Evolutionary conservation across 2,113 vertebrate genomes (phyloP).

Genomic region (Siniperca chuatsi): DNA sequence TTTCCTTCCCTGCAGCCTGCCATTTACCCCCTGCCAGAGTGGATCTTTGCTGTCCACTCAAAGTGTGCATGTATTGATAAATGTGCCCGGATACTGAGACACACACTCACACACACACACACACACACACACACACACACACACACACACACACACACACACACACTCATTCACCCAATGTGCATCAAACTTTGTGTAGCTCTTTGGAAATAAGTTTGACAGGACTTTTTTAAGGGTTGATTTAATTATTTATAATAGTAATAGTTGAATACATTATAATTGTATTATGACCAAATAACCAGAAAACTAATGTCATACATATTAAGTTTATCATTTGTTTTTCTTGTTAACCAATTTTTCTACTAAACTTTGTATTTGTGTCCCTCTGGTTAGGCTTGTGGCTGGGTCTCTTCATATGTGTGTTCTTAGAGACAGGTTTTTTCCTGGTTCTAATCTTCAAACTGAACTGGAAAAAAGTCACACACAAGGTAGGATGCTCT

Average conservation of each 20-base stretch:
- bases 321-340: neutral
- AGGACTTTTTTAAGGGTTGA: neutral
- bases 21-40: conserved; percentile 43
- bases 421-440: conserved; percentile 80
- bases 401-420: conserved; percentile 86
- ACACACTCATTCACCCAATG: neutral
- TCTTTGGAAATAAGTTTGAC: neutral
- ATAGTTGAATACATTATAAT: neutral
- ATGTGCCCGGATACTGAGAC: neutral
- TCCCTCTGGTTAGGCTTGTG: conserved; percentile 86
- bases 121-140: neutral
- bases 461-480: conserved; percentile 90
- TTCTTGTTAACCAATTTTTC: neutral
- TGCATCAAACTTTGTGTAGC: neutral
- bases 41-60: conserved; percentile 39
- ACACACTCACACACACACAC: neutral
- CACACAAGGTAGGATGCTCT: conserved; percentile 84
- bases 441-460: conserved; percentile 85
- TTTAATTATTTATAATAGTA: neutral
- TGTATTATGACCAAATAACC: too few species aligned
- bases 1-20: conserved; percentile 24
- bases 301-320: neutral
- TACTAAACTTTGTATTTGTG: neutral
- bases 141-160: neutral
- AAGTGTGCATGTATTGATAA: conserved; percentile 8